phyloP scores from a whole-genome alignment of 2,113 vertebrate genomes.

The Gopherus flavomarginatus region DNA sequence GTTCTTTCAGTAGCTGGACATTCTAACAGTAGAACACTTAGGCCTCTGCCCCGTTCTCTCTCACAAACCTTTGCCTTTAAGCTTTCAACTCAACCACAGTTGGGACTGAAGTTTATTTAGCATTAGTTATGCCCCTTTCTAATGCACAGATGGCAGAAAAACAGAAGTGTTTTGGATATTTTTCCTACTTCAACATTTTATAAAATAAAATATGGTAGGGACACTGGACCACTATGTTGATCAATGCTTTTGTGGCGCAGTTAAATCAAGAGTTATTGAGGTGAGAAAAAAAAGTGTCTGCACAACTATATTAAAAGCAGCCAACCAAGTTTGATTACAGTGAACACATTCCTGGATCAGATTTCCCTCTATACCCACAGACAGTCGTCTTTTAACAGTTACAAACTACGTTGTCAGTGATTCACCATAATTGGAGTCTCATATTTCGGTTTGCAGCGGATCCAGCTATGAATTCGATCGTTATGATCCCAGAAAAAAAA shows the following conservation, averaged over 20 bases:
- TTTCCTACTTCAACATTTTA: background rate
- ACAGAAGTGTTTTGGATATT: background rate
- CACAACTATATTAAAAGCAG: background rate
- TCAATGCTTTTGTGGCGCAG: background rate
- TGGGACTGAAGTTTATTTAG: too few relatives aligned
- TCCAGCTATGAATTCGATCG: background rate
- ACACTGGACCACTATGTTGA: background rate
- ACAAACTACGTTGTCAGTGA: background rate
- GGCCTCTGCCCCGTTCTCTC: background rate
- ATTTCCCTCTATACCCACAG: background rate
- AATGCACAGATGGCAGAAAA: background rate
- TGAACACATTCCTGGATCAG: background rate
- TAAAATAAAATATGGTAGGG: background rate
- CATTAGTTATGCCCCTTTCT: background rate
- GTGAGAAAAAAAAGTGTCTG: background rate
- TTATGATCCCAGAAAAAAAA: background rate
- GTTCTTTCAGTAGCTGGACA: fast-evolving
- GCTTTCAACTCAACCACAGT: background rate
- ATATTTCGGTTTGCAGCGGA: background rate
- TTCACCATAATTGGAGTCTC: background rate
- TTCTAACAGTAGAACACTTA: background rate
- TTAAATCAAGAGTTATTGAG: background rate
- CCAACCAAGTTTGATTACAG: background rate
- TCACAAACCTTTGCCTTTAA: background rate
- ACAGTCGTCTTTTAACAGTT: background rate